phyloP scores from a whole-genome alignment of 2,113 vertebrate species.

The Seriola dumerili region DNA sequence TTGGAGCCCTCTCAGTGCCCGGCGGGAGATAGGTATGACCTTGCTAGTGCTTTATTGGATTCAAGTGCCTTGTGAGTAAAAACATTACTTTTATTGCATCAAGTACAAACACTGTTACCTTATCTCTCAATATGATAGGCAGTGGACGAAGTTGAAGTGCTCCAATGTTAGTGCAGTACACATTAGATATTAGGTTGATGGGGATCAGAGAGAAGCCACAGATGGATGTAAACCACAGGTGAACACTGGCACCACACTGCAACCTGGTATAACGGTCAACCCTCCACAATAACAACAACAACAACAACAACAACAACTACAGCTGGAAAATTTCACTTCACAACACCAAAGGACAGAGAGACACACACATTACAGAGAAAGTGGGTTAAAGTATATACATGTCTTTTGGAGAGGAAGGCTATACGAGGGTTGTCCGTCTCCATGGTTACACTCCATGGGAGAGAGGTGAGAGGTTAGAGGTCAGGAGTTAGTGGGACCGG shows the following conservation, averaged over 20 bases:
- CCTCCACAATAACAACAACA: conserved; percentile 73
- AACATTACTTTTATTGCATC: conserved; percentile 61
- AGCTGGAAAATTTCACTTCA: conserved; percentile 38
- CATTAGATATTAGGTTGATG: conserved; percentile 48
- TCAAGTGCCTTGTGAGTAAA: conserved; percentile 63
- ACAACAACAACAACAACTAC: conserved; percentile 18
- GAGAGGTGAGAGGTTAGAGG: conserved; percentile 78
- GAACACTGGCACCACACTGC: conserved; percentile 77
- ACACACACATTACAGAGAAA: conserved; percentile 55
- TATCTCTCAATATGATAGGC: conserved; percentile 46
- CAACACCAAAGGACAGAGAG: conserved; percentile 44
- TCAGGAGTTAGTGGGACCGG: conserved; percentile 77
- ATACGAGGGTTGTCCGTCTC: conserved; percentile 93
- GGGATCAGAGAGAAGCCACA: conserved; percentile 65
- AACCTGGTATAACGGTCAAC: conserved; percentile 83
- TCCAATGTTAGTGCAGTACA: conserved; percentile 58
- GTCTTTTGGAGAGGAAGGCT: conserved; percentile 53
- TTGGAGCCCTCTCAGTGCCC: conserved; percentile 50
- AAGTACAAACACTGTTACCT: conserved; percentile 57
- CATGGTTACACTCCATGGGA: conserved; percentile 92
- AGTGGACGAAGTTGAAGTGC: conserved; percentile 59
- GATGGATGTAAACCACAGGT: conserved; percentile 73
- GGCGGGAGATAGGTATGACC: conserved; percentile 63
- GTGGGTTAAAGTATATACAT: conserved; percentile 59
- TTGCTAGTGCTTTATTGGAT: conserved; percentile 71